Percentiles rank a stretch among this genome's conserved stretches.
phyloP scores from a whole-genome alignment of 2,113 vertebrate species.

The Morone saxatilis region DNA sequence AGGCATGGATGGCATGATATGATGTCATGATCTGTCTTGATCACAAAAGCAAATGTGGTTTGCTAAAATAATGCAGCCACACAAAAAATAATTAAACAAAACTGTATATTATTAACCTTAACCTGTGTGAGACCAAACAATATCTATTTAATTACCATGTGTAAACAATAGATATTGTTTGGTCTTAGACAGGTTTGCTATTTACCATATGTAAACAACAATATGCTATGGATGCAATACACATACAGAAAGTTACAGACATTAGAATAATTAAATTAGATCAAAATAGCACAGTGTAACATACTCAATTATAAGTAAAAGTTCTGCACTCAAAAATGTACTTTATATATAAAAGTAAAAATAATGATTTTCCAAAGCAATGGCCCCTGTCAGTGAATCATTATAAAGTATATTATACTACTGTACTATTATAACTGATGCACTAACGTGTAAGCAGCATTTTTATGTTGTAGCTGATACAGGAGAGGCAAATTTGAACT shows the following conservation, averaged over 20 bases:
- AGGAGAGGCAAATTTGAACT: not conserved
- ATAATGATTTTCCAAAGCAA: not conserved
- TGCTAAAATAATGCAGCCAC: not conserved
- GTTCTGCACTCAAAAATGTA: not conserved
- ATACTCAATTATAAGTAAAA: not conserved
- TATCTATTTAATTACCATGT: not conserved
- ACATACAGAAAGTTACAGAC: not conserved
- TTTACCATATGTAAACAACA: too few species aligned
- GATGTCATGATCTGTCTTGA: not conserved
- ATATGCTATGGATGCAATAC: too few species aligned
- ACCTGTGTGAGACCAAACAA: not conserved
- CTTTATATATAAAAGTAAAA: not conserved
- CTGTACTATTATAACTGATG: not conserved
- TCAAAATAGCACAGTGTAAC: too few species aligned
- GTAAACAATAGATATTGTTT: not conserved
- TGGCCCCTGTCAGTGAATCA: not conserved
- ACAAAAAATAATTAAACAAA: not conserved
- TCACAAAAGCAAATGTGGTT: not conserved
- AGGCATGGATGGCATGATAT: not conserved
- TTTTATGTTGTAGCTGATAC: not conserved
- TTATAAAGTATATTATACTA: not conserved
- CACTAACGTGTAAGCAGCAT: not conserved
- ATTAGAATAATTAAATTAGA: too few species aligned
- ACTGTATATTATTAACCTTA: not conserved
- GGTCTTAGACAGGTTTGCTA: too few species aligned